Base-by-base conservation (phyloP, 2,113 vertebrate genomes). In the Lethenteron camtschaticum region DNA sequence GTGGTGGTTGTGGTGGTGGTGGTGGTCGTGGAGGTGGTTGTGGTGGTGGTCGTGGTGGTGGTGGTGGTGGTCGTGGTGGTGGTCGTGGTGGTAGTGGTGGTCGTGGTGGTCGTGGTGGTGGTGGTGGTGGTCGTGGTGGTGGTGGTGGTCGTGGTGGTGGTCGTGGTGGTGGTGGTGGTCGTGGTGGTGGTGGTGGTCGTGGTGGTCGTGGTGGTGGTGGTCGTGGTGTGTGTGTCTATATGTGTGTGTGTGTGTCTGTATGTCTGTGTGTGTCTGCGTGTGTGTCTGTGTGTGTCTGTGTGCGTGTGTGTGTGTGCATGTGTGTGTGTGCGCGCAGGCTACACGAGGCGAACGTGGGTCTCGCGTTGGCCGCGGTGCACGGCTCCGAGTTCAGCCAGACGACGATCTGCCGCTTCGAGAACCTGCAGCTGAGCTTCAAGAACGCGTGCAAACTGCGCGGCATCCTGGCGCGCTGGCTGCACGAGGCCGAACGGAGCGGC, bases 371-470 rank as follows among this genome's bases (percentile, higher is more conserved):
- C 55, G 91, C 91, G 0, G 90, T 97, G 70, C 94, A 97, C 0
- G 91, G 91, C 75, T 96, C 94, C 0, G 91, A 96, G 76, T 96
- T 97, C 82, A 97, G 91, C 75, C 91, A 97, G 80, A 97, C 91
- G 9, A 97, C 94, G 1, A 96, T 97, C 76, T 96, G 94, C 77
- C 82, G 91, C 16, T 97, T 97, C 79, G 94, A 97, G 80, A 97
- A 97, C 76, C 77, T 97, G 76, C 94, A 97, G 77, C 82, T 97
- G 76, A 97, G 94, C 76, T 96, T 96, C 75, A 95, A 95, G 79
- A 97, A 97, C 0, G 94, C 94, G 0, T 96, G 91, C 81, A 96
- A 96, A 73, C 83, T 97, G 70, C 96, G 96, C 79, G 86, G 86
- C 4, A 96, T 97, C 73, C 79, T 97, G 74, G 83, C 89, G 55